Base-by-base conservation (phyloP, 2,888 invertebrate genomes). In the Polylopha cassiicola region DNA sequence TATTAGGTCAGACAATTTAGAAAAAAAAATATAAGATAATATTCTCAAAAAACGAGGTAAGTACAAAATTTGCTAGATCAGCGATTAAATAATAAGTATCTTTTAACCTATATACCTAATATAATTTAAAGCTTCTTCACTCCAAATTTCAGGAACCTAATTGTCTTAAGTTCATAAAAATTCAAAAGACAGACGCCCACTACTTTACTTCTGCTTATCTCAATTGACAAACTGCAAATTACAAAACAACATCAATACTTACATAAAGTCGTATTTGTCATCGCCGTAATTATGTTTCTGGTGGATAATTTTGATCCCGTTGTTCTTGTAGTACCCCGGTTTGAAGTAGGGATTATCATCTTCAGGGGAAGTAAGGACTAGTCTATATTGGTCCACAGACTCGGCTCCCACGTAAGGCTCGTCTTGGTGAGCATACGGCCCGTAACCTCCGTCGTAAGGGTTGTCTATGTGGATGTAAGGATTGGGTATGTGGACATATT, bases 391-490 rank as follows among this genome's bases (percentile, higher is more conserved):
- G 36, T 81, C 81, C 36, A 79, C 74, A 1, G 80, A 71, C 3
- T 77, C 85, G 32, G 76, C 79, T n/a, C 73, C 73, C n/a, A 78
- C 78, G 46, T 87, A 87, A 4, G 81, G 80, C 38, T 85, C 87
- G 37, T 80, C 73, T 32, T 77, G 74, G 43, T 87, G 87, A 1
- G 63, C 34, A 55, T 87, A 87, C 0, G 81, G 80, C 3, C 81
- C 81, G 34, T 50, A 82, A 17, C 81, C 84, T 8, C 84, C 82
- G 26, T 66, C 80, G 50, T 85, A 86, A 9, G 86, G 85, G 44
- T 82, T 82, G 54, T 84, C 75, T 17, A 80, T 52, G 50, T 89
- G 89, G 42, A 80, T 73, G 63, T 88, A 88, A 0, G 86, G 86
- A 47, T 84, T 81, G 2, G 86, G 86, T 37, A 82, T 58, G 51